A percentile compares a stretch with the other conserved stretches of the same genome.
Conservation (phyloP, 2,888 invertebrate species). For the Platycheirus albimanus region DNA sequence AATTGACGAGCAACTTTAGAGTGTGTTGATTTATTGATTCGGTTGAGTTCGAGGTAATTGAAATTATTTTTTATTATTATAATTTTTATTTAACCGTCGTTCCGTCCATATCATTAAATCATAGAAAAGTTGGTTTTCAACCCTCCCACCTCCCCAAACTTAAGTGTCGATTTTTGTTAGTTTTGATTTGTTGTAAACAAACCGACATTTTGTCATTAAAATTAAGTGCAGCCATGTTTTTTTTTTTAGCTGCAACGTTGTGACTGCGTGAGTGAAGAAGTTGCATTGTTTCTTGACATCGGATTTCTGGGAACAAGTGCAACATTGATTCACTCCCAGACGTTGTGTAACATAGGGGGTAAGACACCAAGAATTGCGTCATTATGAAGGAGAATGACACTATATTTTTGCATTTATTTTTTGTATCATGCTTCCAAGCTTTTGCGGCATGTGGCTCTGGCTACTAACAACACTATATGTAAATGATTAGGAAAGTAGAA, state of each 20-base stretch:
- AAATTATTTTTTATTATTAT: conserved; percentile 14
- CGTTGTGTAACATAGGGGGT: conserved; percentile 22
- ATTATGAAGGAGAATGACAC: conserved; percentile 27
- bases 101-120: not conserved
- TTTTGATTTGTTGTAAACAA: conserved; percentile 52
- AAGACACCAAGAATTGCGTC: conserved; percentile 42
- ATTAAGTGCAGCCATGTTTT: not conserved
- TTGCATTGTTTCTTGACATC: conserved; percentile 29
- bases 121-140: conserved; percentile 8
- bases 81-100: conserved; percentile 11
- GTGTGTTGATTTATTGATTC: conserved; percentile 73
- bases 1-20: conserved; percentile 53
- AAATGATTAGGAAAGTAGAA: no score
- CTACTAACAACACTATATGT: no score
- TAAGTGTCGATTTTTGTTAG: conserved; percentile 10
- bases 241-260: no score
- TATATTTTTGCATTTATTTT: not conserved
- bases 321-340: conserved; percentile 17
- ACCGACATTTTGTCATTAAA: not conserved
- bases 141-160: no score
- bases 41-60: conserved; percentile 63
- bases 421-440: no score
- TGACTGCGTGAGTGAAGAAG: not conserved
- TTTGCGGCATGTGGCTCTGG: not conserved
- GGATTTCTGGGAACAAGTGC: conserved; percentile 34